These are phyloP conservation scores for Hypocryptadius cinnamomeus DNA, from an alignment of 2,113 vertebrate genomes.

Conservation along the genomic window DNA sequence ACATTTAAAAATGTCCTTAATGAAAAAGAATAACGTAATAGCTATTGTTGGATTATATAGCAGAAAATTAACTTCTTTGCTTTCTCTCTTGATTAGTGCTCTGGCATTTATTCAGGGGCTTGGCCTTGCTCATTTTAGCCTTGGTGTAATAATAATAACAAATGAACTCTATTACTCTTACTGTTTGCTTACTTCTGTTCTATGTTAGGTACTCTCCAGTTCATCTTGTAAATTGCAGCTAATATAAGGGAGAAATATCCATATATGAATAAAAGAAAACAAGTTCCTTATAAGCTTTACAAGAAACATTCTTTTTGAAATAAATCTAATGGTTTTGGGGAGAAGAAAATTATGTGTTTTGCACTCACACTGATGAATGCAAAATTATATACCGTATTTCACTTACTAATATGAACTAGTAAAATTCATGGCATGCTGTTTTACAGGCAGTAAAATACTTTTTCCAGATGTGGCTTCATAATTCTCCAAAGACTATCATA, in stretches of 20 bases:
- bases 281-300: slow-evolving; percentile 68
- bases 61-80: slow-evolving; percentile 46
- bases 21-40: slow-evolving; percentile 51
- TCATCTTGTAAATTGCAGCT: slow-evolving; percentile 53
- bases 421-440: slow-evolving; percentile 74
- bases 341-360: slow-evolving; percentile 60
- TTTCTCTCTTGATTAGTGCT: slow-evolving; percentile 33
- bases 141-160: slow-evolving; percentile 36
- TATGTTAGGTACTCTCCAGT: slow-evolving; percentile 25
- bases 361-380: slow-evolving; percentile 58
- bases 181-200: slow-evolving; percentile 51
- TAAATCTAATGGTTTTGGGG: slow-evolving; percentile 61
- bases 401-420: slow-evolving; percentile 75
- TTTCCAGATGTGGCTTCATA: slow-evolving; percentile 86
- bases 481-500: slow-evolving; percentile 80
- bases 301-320: slow-evolving; percentile 68
- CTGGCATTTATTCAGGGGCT: slow-evolving; percentile 43
- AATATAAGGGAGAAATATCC: slow-evolving; percentile 32
- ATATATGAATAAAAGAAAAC: slow-evolving; percentile 49
- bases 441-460: slow-evolving; percentile 80
- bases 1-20: slow-evolving; percentile 47
- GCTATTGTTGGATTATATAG: slow-evolving; percentile 38
- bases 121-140: slow-evolving; percentile 47
- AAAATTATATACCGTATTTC: slow-evolving; percentile 72
- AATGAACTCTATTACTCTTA: slow-evolving; percentile 44